Percentiles rank a stretch among this genome's conserved stretches.
Conservation (phyloP, 2,113 vertebrate species). For the Chiloscyllium plagiosum region DNA sequence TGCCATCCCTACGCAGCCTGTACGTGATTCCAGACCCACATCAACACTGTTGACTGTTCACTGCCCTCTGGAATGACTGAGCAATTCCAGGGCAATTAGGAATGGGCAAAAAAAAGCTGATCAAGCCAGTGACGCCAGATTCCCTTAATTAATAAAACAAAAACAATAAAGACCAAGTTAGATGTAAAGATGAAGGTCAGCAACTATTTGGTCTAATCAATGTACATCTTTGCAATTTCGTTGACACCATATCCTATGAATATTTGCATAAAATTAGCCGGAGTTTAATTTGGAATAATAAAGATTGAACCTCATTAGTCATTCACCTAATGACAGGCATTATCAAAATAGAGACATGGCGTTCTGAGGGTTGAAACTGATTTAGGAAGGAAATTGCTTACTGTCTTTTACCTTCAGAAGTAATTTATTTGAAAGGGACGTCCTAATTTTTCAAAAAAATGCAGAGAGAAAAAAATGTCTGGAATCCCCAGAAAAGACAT, state of each 20-base stretch:
- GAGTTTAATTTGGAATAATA: not conserved
- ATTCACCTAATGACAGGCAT: not conserved
- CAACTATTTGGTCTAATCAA: not conserved
- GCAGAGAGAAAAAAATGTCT: no score
- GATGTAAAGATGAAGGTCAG: not conserved
- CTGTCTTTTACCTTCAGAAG: not conserved
- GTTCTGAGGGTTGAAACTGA: not conserved
- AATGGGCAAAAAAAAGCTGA: no score
- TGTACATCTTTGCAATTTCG: not conserved
- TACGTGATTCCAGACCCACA: no score
- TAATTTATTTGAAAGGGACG: not conserved
- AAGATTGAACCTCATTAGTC: not conserved
- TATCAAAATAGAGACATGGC: not conserved
- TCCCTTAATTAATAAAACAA: no score
- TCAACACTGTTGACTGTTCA: no score
- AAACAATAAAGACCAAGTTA: not conserved
- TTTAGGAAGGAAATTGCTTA: not conserved
- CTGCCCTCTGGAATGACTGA: no score
- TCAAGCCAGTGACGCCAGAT: no score
- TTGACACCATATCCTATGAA: not conserved
- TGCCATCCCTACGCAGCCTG: no score
- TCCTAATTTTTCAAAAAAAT: not conserved
- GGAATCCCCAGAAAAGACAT: not conserved
- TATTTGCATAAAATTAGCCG: not conserved
- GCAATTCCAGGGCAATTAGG: no score